Base-by-base conservation (phyloP, 2,797 vertebrate genomes). In the Ibycter americanus region DNA sequence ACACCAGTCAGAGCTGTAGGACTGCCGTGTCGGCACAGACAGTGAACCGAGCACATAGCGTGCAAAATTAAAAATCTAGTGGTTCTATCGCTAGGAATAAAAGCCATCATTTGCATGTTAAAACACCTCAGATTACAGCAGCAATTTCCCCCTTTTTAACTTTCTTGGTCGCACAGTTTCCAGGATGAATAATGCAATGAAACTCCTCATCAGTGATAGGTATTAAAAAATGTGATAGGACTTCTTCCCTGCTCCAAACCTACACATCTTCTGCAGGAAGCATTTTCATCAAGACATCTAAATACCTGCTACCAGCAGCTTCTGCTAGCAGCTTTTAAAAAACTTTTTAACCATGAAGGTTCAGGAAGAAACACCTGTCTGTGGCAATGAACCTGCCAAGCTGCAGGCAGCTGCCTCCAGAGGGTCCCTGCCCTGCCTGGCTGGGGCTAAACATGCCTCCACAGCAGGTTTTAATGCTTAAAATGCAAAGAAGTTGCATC, bases 121-220 rank as follows among this genome's bases (percentile, higher is more conserved):
- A 74, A 62, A 32, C 62, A 71, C 34, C 4, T 51, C 4, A 1
- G 77, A 62, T 65, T 27, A 14, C 17, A 55, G 70, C 21, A 47
- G 61, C 73, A 42, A 27, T 52, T 62, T 81, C 55, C 40, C 26
- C 86, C 81, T 58, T 56, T 61, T 65, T 73, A 32, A 32, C 84
- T 76, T 86, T 18, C 78, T 68, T 42, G 38, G 70, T 96, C 86
- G 95, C 46, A 49, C 67, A 34, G 55, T 74, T 93, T 70, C 92
- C 94, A 90, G 96, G 92, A 96, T 83, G 94, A 87, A 93, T 96
- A 97, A 92, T 61, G 82, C 86, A 85, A 84, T n/a, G 85, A 87
- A 94, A 76, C 95, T 91, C 89, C 76, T 81, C 92, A 90, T 83
- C 88, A 90, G 93, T 29, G 13, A 80, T 51, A 92, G 3, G 5